Evolutionary conservation across 1,140 invertebrate species (phyloP).

Genomic region (Propsilocerus akamusi): DNA sequence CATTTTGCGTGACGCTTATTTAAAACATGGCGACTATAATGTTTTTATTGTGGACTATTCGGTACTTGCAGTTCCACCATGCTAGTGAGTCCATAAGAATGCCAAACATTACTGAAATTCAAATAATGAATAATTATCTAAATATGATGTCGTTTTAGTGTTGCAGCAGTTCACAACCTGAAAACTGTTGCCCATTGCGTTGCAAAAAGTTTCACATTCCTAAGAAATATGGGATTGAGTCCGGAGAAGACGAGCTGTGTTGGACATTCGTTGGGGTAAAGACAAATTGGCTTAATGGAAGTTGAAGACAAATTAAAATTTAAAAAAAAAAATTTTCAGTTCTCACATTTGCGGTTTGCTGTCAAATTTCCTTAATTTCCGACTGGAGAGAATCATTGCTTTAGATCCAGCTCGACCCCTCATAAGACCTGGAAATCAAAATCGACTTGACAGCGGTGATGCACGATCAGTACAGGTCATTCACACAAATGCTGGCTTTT

Average conservation of each 20-base stretch:
- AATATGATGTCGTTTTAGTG: too few species aligned
- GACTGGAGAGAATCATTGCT: conserved; percentile 40
- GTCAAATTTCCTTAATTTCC: conserved; percentile 40
- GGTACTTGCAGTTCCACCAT: conserved; percentile 39
- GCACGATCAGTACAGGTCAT: conserved; percentile 51
- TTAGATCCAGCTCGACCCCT: conserved; percentile 53
- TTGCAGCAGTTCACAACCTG: conserved; percentile 44
- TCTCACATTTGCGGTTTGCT: conserved; percentile 56
- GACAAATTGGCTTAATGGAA: background rate
- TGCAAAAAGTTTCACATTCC: conserved; percentile 34
- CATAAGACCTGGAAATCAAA: conserved; percentile 34
- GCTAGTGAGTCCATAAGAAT: conserved; percentile 35
- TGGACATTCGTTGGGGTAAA: conserved; percentile 45
- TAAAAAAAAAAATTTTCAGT: conserved; percentile 6
- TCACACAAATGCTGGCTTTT: conserved; percentile 56
- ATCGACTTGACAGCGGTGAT: conserved; percentile 43
- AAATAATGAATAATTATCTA: too few species aligned
- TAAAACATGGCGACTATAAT: conserved; percentile 50
- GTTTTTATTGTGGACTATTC: conserved; percentile 60
- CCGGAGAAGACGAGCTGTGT: conserved; percentile 44
- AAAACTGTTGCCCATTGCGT: conserved; percentile 43
- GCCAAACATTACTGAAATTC: too few species aligned
- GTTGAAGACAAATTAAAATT: background rate
- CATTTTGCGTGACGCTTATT: conserved; percentile 47
- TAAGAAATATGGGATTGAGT: conserved; percentile 37